These are phyloP conservation scores for Microcaecilia unicolor DNA, from an alignment of 2,797 vertebrate genomes.

Conservation along the genomic window DNA sequence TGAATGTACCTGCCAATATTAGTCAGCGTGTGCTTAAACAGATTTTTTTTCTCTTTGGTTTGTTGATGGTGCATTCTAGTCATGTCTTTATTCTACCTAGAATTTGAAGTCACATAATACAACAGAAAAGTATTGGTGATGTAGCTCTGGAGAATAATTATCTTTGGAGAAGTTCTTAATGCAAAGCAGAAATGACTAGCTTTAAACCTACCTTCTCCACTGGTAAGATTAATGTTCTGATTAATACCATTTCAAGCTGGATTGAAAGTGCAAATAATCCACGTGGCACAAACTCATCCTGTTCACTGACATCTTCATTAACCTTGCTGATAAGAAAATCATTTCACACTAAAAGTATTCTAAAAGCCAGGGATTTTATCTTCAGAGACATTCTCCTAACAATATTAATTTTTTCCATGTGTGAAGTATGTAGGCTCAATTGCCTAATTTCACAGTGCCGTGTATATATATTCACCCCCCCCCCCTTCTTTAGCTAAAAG, in stretches of 20 bases:
- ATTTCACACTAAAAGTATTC: slow-evolving; percentile 52
- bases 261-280: slow-evolving; percentile 43
- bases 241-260: slow-evolving; percentile 47
- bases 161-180: slow-evolving; percentile 35
- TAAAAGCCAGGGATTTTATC: slow-evolving; percentile 46
- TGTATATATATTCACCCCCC: slow-evolving; percentile 11
- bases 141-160: slow-evolving; percentile 46
- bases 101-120: slow-evolving; percentile 14
- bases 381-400: slow-evolving; percentile 36
- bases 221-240: slow-evolving; percentile 55
- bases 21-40: too few relatives aligned
- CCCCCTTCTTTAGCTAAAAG: slow-evolving; percentile 26
- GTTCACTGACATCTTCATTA: slow-evolving; percentile 63
- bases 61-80: too few relatives aligned
- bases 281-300: slow-evolving; percentile 41
- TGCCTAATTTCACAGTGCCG: slow-evolving; percentile 22
- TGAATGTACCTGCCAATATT: too few relatives aligned
- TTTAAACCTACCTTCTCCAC: slow-evolving; percentile 31
- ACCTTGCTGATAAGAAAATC: slow-evolving; percentile 50
- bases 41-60: too few relatives aligned
- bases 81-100: too few relatives aligned
- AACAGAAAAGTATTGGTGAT: slow-evolving; percentile 20
- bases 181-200: slow-evolving; percentile 29
- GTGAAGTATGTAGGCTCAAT: slow-evolving; percentile 35
- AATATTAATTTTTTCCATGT: slow-evolving; percentile 38